A percentile compares a stretch with the other conserved stretches of the same genome.
Evolutionary conservation across 2,888 invertebrate genomes (phyloP).

Genomic region (Protophormia terraenovae): DNA sequence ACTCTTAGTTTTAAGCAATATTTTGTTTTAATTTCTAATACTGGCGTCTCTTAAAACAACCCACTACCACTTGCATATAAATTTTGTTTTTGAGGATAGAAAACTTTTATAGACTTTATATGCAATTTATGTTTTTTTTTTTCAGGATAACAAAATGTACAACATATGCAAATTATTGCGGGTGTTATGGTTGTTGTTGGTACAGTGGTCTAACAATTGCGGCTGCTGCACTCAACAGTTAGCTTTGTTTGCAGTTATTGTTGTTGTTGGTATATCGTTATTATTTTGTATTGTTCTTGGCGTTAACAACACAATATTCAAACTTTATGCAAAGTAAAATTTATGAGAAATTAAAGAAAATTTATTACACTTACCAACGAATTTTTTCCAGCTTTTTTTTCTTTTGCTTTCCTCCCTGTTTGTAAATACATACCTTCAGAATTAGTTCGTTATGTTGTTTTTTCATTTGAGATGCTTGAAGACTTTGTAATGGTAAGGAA

Average conservation of each 20-base stretch:
- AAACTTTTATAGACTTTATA: conserved; percentile 41
- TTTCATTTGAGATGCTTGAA: conserved; percentile 10
- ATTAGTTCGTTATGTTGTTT: conserved; percentile 34
- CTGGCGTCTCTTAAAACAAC: conserved; percentile 58
- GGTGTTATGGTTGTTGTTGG: conserved; percentile 62
- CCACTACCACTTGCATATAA: conserved; percentile 57
- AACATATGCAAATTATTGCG: conserved; percentile 66
- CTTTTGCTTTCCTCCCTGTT: conserved; percentile 13
- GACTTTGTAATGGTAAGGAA: not conserved
- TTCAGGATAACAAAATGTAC: conserved; percentile 60
- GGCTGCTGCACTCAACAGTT: conserved; percentile 41
- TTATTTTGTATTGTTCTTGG: conserved; percentile 67
- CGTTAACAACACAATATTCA: conserved; percentile 67
- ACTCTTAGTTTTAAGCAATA: conserved; percentile 32
- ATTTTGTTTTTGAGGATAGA: not conserved
- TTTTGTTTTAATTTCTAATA: conserved; percentile 55
- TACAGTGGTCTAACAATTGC: conserved; percentile 30
- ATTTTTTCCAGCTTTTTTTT: conserved; percentile 19
- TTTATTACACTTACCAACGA: conserved; percentile 74
- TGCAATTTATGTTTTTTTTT: conserved; percentile 13
- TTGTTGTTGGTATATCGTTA: conserved; percentile 54
- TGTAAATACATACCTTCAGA: conserved; percentile 16
- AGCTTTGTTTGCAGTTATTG: conserved; percentile 34
- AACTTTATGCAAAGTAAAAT: conserved; percentile 77
- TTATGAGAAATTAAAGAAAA: conserved; percentile 80